Evolutionary conservation across 92 coral and sea anemone species (phyloP).

Genomic region (Bergia puertoricense): DNA sequence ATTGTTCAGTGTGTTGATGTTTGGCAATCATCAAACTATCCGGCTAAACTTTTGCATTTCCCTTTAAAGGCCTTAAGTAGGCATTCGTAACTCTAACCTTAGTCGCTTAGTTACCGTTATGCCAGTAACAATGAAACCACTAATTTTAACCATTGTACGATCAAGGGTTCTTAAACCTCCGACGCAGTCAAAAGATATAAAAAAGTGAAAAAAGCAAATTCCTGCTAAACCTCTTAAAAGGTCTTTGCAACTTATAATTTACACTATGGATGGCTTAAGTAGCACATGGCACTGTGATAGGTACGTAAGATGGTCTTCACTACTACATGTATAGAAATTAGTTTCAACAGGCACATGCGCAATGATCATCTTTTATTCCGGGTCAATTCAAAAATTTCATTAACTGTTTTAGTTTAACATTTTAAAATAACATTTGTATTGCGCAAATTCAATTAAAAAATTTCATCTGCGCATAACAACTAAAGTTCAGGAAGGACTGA

Average conservation of each 20-base stretch:
- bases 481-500: too few relatives aligned
- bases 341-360: background rate
- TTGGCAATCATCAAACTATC: background rate
- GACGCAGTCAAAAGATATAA: background rate
- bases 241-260: background rate
- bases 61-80: background rate
- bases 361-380: too few relatives aligned
- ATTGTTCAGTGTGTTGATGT: slow-evolving; percentile 3
- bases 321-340: background rate
- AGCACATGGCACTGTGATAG: too few relatives aligned
- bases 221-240: too few relatives aligned
- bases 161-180: background rate
- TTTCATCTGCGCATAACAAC: too few relatives aligned
- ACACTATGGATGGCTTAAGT: background rate
- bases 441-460: too few relatives aligned
- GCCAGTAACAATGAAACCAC: background rate
- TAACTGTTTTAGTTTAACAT: background rate
- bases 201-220: too few relatives aligned
- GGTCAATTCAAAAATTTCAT: too few relatives aligned
- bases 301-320: background rate
- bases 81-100: background rate
- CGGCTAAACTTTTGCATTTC: background rate
- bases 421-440: too few relatives aligned
- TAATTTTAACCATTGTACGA: background rate
- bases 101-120: background rate